Conservation (phyloP, 2,113 vertebrate species). For the Fregata magnificens region DNA sequence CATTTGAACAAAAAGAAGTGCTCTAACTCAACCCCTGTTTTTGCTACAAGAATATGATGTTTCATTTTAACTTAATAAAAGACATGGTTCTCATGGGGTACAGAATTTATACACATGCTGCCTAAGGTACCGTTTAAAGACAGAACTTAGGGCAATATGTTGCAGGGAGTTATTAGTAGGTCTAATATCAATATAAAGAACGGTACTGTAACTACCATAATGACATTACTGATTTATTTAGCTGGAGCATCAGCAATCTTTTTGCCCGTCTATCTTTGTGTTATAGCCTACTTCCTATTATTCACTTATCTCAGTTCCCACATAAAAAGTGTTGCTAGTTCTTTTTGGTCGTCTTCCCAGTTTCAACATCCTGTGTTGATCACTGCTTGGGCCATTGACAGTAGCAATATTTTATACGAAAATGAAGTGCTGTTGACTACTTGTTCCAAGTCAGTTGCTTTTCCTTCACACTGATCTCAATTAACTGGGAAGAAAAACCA, state of each 20-base stretch:
- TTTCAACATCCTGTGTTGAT: neutral
- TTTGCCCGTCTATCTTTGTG: neutral
- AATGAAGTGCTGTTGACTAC: neutral
- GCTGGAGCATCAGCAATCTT: neutral
- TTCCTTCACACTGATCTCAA: neutral
- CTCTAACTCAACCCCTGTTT: neutral
- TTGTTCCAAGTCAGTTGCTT: neutral
- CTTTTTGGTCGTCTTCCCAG: neutral
- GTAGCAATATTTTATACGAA: neutral
- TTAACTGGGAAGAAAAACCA: neutral
- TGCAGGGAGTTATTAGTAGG: neutral
- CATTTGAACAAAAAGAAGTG: neutral
- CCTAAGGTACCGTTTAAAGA: neutral
- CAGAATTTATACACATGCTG: neutral
- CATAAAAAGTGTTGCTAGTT: neutral
- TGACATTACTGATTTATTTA: neutral
- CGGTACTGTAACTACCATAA: neutral
- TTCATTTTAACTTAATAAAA: conserved; percentile 28
- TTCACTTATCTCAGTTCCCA: neutral
- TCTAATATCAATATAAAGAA: neutral
- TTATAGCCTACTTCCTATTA: neutral
- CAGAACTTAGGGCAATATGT: neutral
- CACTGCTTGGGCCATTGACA: neutral
- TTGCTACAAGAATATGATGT: neutral
- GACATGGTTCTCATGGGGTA: neutral